Evolutionary conservation across 2,797 vertebrate species (phyloP).

Genomic region (Helarctos malayanus): DNA sequence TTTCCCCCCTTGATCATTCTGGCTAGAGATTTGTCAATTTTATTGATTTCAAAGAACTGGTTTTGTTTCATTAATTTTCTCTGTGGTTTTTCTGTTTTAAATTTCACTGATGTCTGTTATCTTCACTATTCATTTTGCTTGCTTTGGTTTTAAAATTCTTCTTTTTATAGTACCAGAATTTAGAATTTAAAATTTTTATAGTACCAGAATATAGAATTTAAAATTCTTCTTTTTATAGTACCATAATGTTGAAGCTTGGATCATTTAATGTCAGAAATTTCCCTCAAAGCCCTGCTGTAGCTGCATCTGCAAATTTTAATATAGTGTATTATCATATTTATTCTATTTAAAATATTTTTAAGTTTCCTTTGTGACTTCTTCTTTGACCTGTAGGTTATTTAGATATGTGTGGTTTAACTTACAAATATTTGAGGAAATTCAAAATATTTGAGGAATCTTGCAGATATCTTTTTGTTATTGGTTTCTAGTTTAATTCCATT

Average conservation of each 20-base stretch:
- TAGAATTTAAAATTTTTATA: no score
- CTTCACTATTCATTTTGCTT: not conserved
- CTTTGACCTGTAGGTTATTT: not conserved
- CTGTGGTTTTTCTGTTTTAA: not conserved
- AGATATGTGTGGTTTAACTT: conserved; percentile 18
- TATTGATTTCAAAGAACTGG: conserved; percentile 21
- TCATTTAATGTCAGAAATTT: not conserved
- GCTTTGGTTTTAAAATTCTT: not conserved
- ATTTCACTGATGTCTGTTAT: not conserved
- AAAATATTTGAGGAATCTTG: conserved; percentile 7
- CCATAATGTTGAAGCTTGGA: not conserved
- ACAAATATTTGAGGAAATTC: not conserved
- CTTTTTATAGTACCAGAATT: not conserved
- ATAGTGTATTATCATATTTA: not conserved
- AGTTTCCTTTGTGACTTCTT: conserved; percentile 3
- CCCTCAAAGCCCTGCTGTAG: not conserved
- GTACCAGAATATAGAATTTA: no score
- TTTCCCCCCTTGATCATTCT: not conserved
- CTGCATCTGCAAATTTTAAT: not conserved
- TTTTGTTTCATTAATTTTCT: not conserved
- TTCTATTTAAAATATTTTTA: not conserved
- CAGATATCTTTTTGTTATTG: not conserved
- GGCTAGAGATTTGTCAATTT: not conserved
- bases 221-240: not conserved
- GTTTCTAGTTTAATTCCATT: conserved; percentile 20